A percentile compares a stretch with the other conserved stretches of the same genome.
Evolutionary conservation across 1,140 invertebrate species (phyloP).

Genomic region (Drosophila gunungcola): DNA sequence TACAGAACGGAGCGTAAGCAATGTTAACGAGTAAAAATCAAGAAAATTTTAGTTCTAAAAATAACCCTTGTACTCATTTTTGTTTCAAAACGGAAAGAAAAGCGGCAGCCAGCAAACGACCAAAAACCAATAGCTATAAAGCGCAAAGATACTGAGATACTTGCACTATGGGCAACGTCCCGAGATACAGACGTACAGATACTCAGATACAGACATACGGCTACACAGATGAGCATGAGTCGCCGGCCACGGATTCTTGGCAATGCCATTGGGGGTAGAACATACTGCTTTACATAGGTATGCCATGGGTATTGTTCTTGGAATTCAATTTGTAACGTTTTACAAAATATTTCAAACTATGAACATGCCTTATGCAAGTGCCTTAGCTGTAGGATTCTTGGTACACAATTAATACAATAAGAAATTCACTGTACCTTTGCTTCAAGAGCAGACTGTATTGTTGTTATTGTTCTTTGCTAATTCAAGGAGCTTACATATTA

Average conservation of each 20-base stretch:
- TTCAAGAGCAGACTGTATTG: too few species aligned
- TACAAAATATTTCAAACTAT: background rate
- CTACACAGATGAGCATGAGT: slow-evolving; percentile 4
- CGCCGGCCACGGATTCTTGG: slow-evolving; percentile 29
- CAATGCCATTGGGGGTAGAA: slow-evolving; percentile 23
- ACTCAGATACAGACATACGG: slow-evolving; percentile 8
- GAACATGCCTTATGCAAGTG: too few species aligned
- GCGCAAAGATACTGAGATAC: slow-evolving; percentile 63
- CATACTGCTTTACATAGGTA: slow-evolving; percentile 24
- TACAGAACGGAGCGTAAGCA: slow-evolving; percentile 72
- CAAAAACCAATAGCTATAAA: slow-evolving; percentile 77
- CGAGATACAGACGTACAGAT: slow-evolving; percentile 22
- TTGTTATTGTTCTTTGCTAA: too few species aligned
- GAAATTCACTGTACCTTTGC: too few species aligned
- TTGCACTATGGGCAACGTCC: slow-evolving; percentile 38
- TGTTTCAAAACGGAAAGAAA: slow-evolving; percentile 72
- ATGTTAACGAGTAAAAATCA: slow-evolving; percentile 80
- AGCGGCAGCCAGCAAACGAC: slow-evolving; percentile 52
- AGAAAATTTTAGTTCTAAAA: slow-evolving; percentile 80
- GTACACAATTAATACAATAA: too few species aligned
- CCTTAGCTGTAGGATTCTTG: too few species aligned
- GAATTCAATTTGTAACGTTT: slow-evolving; percentile 18
- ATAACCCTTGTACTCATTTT: slow-evolving; percentile 80
- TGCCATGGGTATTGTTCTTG: slow-evolving; percentile 12
- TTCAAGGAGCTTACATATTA: too few species aligned